Base-by-base conservation (phyloP, 1,140 invertebrate genomes). In the Parasteatoda tepidariorum region DNA sequence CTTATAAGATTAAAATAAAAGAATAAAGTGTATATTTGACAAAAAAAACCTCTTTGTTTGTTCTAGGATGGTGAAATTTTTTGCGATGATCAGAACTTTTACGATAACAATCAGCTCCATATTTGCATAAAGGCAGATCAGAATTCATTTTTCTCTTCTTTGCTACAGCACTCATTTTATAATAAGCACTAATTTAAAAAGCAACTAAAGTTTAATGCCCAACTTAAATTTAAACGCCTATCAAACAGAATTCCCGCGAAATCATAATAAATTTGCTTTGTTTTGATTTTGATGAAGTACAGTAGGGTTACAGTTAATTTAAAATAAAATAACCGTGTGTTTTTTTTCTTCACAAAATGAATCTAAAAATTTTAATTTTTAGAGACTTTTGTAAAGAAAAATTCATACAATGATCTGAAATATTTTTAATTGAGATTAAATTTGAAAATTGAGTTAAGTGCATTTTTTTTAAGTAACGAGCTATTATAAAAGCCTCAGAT, bases 31-130 rank as follows among this genome's bases (percentile, higher is more conserved):
- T n/a, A n/a, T n/a, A n/a, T n/a, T n/a, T n/a, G n/a, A n/a, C n/a
- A n/a, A n/a, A n/a, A n/a, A n/a, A n/a, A n/a, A n/a, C n/a, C n/a
- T n/a, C n/a, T n/a, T n/a, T n/a, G n/a, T n/a, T n/a, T n/a, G n/a
- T n/a, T n/a, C n/a, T 31, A 26, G 73, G 68, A 79, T 86, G 85
- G 18, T 18, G 26, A 75, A 74, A 86, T 67, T 85, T 84, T 41
- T 83, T 57, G 26, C 34, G 64, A 74, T 86, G 85, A 26, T 79
- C 57, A 1, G 76, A 31, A 85, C 85, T 86, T 73, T 85, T 86
- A 24, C 75, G 73, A 61, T 85, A 85, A 74, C 85, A 86, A 18
- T 73, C 48, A 26, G 38, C 48, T 26, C 85, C 85, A 78, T 70
- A 85, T 54, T 70, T 73, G 30, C 85, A 86, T 13, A 82, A 15